Conservation (phyloP, 2,797 vertebrate species). For the Dicrostonyx torquatus region DNA sequence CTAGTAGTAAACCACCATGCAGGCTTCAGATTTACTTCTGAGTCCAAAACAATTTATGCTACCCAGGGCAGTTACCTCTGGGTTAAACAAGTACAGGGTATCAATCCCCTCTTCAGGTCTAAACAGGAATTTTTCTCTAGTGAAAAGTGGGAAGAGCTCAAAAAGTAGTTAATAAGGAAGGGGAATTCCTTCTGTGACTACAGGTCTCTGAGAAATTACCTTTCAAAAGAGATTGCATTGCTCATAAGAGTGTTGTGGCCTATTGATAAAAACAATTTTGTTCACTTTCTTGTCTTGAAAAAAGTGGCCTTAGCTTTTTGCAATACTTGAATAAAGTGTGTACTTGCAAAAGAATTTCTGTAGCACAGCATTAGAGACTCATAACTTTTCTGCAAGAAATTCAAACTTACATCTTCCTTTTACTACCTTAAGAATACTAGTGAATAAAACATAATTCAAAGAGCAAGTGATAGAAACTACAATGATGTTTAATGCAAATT, state of each 20-base stretch:
- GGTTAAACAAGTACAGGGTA: slow-evolving; percentile 70
- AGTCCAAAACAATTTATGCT: slow-evolving; percentile 74
- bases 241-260: slow-evolving; percentile 81
- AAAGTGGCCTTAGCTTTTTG: slow-evolving; percentile 92
- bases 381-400: slow-evolving; percentile 85
- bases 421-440: slow-evolving; percentile 86
- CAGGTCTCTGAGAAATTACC: slow-evolving; percentile 78
- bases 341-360: slow-evolving; percentile 85
- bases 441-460: slow-evolving; percentile 83
- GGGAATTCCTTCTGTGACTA: slow-evolving; percentile 74
- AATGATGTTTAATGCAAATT: slow-evolving; percentile 85
- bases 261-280: slow-evolving; percentile 83
- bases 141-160: slow-evolving; percentile 80
- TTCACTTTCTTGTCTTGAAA: slow-evolving; percentile 88
- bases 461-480: slow-evolving; percentile 83
- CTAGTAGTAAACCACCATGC: slow-evolving; percentile 73
- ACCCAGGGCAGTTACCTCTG: slow-evolving; percentile 67
- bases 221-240: slow-evolving; percentile 82
- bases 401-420: slow-evolving; percentile 84
- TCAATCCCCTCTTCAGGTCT: slow-evolving; percentile 75
- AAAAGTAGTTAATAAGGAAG: slow-evolving; percentile 74
- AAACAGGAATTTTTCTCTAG: slow-evolving; percentile 77
- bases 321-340: slow-evolving; percentile 91
- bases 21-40: slow-evolving; percentile 72
- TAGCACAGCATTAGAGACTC: slow-evolving; percentile 87